These are phyloP conservation scores for Drosophila histrio DNA, from an alignment of 2,888 invertebrate species.

Conservation along the genomic window DNA sequence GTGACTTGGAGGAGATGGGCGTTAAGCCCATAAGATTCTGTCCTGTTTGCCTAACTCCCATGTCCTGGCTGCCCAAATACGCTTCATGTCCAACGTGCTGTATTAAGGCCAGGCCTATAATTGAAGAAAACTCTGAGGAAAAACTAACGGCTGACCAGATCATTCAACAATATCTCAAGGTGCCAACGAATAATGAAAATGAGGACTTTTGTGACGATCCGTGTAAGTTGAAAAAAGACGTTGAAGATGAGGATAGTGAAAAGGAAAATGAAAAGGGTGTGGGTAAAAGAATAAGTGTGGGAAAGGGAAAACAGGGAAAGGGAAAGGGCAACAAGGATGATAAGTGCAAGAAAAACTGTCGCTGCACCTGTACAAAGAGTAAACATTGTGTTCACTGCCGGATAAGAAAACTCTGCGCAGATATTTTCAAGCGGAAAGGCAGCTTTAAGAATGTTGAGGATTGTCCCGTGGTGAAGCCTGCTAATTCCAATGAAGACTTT, in stretches of 20 bases:
- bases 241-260: background rate
- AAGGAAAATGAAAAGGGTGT: background rate
- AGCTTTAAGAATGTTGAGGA: background rate
- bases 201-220: conserved; percentile 38
- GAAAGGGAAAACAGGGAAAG: background rate
- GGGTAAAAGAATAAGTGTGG: background rate
- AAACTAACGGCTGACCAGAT: conserved; percentile 73
- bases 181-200: background rate
- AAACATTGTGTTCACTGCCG: conserved; percentile 77
- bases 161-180: conserved; percentile 61
- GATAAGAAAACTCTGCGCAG: conserved; percentile 71
- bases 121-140: conserved; percentile 41
- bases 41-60: conserved; percentile 77
- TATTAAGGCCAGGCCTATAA: conserved; percentile 66
- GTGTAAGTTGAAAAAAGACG: conserved; percentile 5
- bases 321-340: background rate
- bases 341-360: conserved; percentile 7
- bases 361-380: conserved; percentile 68
- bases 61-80: conserved; percentile 84
- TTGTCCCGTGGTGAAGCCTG: conserved; percentile 41
- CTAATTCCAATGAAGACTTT: conserved; percentile 50
- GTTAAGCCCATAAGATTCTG: conserved; percentile 72
- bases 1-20: conserved; percentile 25
- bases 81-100: conserved; percentile 81
- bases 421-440: conserved; percentile 38